Base-by-base conservation (phyloP, 2,888 invertebrate genomes). In the Troilus luridus region DNA sequence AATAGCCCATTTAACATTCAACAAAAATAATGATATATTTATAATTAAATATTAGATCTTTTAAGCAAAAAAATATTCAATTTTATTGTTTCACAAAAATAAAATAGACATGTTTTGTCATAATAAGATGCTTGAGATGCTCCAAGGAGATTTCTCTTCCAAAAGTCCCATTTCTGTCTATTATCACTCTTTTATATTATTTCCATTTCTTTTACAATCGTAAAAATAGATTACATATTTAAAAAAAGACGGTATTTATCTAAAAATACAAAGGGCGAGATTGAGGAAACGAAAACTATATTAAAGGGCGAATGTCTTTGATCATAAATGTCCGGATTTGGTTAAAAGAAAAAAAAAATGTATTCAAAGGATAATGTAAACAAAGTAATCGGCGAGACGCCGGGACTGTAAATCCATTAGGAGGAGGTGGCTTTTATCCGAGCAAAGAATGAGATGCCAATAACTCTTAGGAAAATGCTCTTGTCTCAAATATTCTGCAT, bases 401-500 rank as follows among this genome's bases (percentile, higher is more conserved):
- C 14, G 12, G 0, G 17, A 17, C 7, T 41, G 27, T 77, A 77
- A 77, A 77, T 41, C 72, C 72, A 77, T 77, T 77, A 77, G 72
- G 1, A 1, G 17, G 17, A 21, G 72, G 41, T 41, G 72, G 72
- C 72, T 77, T 77, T 77, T 77, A 77, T 24, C 27, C 12, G 72
- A 41, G 27, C 17, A 85, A 11, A 11, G 19, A n/a, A 56, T 85
- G 19, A 56, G n/a, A 85, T 56, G 85, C 56, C 85, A 81, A 81
- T 81, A 81, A 81, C 81, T 56, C 54, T 56, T 81, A 81, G 21
- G 56, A 58, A 85, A 85, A 85, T 56, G 56, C 41, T n/a, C 56
- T 85, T 56, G 85, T 56, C 56, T 85, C 56, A 85, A 85, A 85
- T 56, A 85, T 58, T 85, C 41, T 77, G 72, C 72, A 77, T 77